Evolutionary conservation across 2,888 invertebrate species (phyloP), one percentile per base, ranked within the genome.

Genomic region (Esperia sulphurella): DNA sequence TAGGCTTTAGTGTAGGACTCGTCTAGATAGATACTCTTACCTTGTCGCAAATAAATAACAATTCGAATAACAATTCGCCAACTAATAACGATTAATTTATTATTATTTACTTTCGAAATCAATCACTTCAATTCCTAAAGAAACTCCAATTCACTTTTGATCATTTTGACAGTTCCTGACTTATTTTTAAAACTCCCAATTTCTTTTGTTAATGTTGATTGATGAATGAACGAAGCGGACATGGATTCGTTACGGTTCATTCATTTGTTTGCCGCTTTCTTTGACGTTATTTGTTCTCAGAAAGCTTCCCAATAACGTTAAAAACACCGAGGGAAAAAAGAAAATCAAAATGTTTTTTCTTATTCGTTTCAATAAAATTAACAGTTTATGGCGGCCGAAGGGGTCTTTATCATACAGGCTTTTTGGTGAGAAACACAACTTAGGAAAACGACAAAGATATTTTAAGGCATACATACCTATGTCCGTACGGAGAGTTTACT

Each of bases 291-390:
- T 50, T 45, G 40, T 47, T 50, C 51, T 38, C 45, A 42, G 43
- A 50, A 50, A 43, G 41, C 50, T 40, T 43, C 47, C 33, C 47
- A 37, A 45, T 47, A 47, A 45, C 41, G 52, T 52, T 51, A 45
- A 46, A 41, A 33, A 14, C 40, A 13, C 21, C 21, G 21, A 21
- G 21, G 21, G 21, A 21, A 21, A n/a, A 33, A 33, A 6, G 21
- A 21, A n/a, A 33, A 33, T 4, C 33, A 33, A 33, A 33, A 33
- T 33, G 33, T 21, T 21, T 21, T 21, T 21, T 2, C 21, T 21
- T 5, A 21, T 21, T 21, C 21, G 5, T 3, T 3, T 21, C 21
- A 21, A 21, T 5, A 21, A 3, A 21, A 2, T 21, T 21, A n/a
- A n/a, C n/a, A n/a, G n/a, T n/a, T n/a, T n/a, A n/a, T n/a, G n/a